A percentile compares a stretch with the other conserved stretches of the same genome.
phyloP scores from a whole-genome alignment of 2,113 vertebrate genomes.

The Percina caprodes region DNA sequence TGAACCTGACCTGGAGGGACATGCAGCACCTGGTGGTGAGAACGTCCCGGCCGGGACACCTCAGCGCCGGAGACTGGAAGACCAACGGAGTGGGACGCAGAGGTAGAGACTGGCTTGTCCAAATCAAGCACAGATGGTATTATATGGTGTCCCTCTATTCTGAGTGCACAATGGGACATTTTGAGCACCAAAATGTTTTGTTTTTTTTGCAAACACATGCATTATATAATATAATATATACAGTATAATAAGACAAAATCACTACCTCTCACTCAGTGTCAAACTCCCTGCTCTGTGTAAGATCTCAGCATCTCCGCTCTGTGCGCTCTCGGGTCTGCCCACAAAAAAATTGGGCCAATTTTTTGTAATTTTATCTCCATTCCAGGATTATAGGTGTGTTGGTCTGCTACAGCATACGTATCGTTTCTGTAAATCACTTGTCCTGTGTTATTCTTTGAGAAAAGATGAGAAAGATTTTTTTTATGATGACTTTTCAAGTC shows the following conservation, averaged over 20 bases:
- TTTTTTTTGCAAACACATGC: neutral
- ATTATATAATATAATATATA: neutral
- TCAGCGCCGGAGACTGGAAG: slow-evolving; percentile 94
- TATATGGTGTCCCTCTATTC: neutral
- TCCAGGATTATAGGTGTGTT: neutral
- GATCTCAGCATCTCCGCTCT: neutral
- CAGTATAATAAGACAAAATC: slow-evolving; percentile 13
- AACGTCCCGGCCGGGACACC: slow-evolving; percentile 90
- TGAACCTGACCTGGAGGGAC: slow-evolving; percentile 97
- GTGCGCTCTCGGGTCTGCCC: neutral
- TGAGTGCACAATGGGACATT: neutral
- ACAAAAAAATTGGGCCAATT: neutral
- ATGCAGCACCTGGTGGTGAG: slow-evolving; percentile 98
- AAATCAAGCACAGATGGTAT: slow-evolving; percentile 17
- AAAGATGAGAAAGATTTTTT: neutral
- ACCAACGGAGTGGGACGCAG: slow-evolving; percentile 95
- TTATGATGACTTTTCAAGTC: neutral
- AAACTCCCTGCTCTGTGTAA: neutral
- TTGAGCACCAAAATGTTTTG: neutral
- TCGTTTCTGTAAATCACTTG: neutral
- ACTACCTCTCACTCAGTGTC: neutral
- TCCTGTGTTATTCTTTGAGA: neutral
- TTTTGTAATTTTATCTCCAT: neutral
- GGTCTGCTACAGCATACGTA: neutral
- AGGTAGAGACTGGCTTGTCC: slow-evolving; percentile 80